Evolutionary conservation across 2,113 vertebrate species (phyloP).

Genomic region (Otocyon megalotis): DNA sequence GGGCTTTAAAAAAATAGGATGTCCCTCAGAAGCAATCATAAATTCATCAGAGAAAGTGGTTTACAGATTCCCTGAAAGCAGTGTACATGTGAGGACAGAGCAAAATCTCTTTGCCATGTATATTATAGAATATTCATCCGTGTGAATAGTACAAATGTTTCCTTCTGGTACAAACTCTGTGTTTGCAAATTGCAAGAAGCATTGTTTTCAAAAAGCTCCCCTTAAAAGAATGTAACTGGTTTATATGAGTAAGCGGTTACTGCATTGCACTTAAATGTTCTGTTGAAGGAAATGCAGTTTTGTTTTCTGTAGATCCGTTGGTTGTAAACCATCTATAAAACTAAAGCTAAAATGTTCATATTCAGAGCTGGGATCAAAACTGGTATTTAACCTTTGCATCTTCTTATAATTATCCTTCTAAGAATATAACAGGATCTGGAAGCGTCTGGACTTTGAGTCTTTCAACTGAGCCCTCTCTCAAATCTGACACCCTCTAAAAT

Average conservation of each 20-base stretch:
- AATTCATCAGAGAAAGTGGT: conserved; percentile 85
- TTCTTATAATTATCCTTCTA: conserved; percentile 86
- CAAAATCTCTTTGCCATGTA: conserved; percentile 88
- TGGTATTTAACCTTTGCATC: conserved; percentile 88
- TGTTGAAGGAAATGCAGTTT: conserved; percentile 88
- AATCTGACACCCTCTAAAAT: conserved; percentile 80
- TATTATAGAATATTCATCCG: conserved; percentile 90
- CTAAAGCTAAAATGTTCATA: conserved; percentile 85
- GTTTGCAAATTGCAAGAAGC: conserved; percentile 87
- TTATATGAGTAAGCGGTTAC: conserved; percentile 88
- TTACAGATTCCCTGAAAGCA: conserved; percentile 85
- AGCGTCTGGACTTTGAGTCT: conserved; percentile 83
- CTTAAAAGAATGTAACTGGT: conserved; percentile 88
- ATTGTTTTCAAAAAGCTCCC: conserved; percentile 91
- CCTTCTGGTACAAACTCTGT: conserved; percentile 88
- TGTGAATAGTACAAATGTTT: conserved; percentile 89
- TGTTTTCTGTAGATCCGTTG: conserved; percentile 88
- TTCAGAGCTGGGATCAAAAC: conserved; percentile 89
- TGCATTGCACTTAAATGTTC: conserved; percentile 90
- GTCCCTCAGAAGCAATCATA: conserved; percentile 87
- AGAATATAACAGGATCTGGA: conserved; percentile 81
- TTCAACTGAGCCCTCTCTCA: conserved; percentile 84
- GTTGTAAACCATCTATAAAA: conserved; percentile 88
- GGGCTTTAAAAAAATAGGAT: conserved; percentile 87
- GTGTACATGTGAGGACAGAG: conserved; percentile 85